A percentile compares a stretch with the other conserved stretches of the same genome.
Evolutionary conservation across 2,113 vertebrate species (phyloP).

Genomic region (Megaptera novaeangliae): DNA sequence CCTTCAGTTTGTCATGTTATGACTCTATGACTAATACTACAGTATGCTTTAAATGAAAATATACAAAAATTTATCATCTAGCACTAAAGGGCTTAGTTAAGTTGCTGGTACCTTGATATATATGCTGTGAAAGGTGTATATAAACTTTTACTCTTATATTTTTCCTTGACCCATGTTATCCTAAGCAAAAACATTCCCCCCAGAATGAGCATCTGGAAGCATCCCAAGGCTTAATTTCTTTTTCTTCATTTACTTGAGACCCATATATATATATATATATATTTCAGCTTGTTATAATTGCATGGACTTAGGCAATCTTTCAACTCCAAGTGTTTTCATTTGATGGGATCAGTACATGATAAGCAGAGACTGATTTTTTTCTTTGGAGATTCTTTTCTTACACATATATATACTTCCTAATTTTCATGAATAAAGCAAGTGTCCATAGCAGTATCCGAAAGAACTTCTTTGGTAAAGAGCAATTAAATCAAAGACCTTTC

Average conservation of each 20-base stretch:
- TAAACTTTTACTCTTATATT: background rate
- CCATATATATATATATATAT: background rate
- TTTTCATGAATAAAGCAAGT: background rate
- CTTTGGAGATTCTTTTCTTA: background rate
- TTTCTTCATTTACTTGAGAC: background rate
- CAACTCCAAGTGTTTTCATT: background rate
- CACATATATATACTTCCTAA: background rate
- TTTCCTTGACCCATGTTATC: background rate
- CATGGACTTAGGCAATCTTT: background rate
- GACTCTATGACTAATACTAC: background rate
- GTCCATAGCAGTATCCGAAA: background rate
- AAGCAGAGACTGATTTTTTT: background rate
- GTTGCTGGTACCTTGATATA: background rate
- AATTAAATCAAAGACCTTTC: background rate
- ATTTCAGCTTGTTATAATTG: background rate
- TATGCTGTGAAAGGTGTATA: background rate
- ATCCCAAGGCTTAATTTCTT: background rate
- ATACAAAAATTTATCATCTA: background rate
- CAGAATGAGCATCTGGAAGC: background rate
- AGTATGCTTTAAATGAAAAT: background rate
- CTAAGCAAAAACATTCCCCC: background rate
- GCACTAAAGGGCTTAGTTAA: background rate
- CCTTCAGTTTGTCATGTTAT: background rate
- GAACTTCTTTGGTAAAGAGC: background rate
- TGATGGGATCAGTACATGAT: background rate